Base-by-base conservation (phyloP, 2,888 invertebrate species). In the Drosophila flavopinicola region DNA sequence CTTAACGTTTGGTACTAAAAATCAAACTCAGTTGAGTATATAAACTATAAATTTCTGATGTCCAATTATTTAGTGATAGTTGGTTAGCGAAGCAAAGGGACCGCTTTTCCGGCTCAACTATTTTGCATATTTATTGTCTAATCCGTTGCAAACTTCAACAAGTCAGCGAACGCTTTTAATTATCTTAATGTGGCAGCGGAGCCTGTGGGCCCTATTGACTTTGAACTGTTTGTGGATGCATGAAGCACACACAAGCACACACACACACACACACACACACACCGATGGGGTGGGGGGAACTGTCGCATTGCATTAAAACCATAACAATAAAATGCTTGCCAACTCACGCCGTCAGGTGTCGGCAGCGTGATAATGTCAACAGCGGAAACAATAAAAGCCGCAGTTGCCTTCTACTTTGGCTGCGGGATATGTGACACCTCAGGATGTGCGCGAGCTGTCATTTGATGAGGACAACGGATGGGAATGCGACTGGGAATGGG, bases 371-470 rank as follows among this genome's bases (percentile, higher is more conserved):
- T 82, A 82, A 83, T 83, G 82, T 82, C 82, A 82, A 82, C 85
- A 73, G 77, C 83, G 85, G 85, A 82, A 82, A 83, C 85, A 82
- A 85, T 82, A 83, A 82, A 82, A 82, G 79, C 85, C 77, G 77
- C 83, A 77, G 79, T 71, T 77, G 83, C 66, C 77, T 83, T 69
- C 64, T 67, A 66, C 67, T 70, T 74, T 47, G 70, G 75, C 83
- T 65, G 52, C 66, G 65, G 56, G 75, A 61, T 51, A 63, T 61
- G 61, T 54, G 67, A 57, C 57, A 63, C 63, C 37, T 48, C 54
- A 67, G 57, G 64, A 59, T 54, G 63, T 59, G 61, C 42, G 32
- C 64, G 67, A 61, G 45, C 64, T 67, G 65, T 45, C 64, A 58
- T 39, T 66, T 63, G 33, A 45, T 42, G 58, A 39, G 66, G 64